Conservation (phyloP, 1,140 invertebrate species). For the Zaprionus kolodkinae region DNA sequence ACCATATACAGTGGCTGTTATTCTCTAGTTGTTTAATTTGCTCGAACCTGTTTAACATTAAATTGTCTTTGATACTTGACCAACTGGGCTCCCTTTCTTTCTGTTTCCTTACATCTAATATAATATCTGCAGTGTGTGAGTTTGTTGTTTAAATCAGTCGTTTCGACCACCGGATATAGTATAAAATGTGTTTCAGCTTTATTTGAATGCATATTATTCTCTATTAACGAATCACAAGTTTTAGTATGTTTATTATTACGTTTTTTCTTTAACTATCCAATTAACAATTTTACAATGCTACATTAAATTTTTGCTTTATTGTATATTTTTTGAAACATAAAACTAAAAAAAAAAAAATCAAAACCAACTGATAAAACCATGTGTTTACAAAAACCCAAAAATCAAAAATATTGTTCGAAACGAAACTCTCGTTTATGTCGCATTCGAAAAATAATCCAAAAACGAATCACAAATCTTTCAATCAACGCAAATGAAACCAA, state of each 20-base stretch:
- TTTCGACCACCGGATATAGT: slow-evolving; percentile 6
- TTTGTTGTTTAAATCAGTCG: slow-evolving; percentile 6
- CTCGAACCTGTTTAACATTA: neutral
- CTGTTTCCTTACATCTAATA: neutral
- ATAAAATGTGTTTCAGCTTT: slow-evolving; percentile 54
- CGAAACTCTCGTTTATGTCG: slow-evolving; percentile 59
- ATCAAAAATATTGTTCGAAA: slow-evolving; percentile 61
- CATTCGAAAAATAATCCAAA: slow-evolving; percentile 48
- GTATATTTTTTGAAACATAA: slow-evolving; percentile 84
- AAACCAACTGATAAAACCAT: slow-evolving; percentile 68
- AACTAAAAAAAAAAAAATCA: slow-evolving; percentile 61
- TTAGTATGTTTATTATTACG: slow-evolving; percentile 46
- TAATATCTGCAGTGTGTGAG: slow-evolving; percentile 3
- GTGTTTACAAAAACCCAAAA: slow-evolving; percentile 56
- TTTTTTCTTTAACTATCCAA: slow-evolving; percentile 55
- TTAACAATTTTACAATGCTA: slow-evolving; percentile 79
- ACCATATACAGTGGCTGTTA: neutral
- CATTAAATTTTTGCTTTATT: slow-evolving; percentile 84
- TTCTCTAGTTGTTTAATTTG: neutral
- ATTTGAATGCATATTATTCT: slow-evolving; percentile 21
- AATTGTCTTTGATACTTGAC: neutral
- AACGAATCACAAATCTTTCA: slow-evolving; percentile 48
- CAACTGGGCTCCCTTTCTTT: neutral
- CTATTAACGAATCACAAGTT: slow-evolving; percentile 19
- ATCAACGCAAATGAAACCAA: slow-evolving; percentile 49